Base-by-base conservation (phyloP, 2,797 vertebrate genomes). In the Cichlasoma orientale region DNA sequence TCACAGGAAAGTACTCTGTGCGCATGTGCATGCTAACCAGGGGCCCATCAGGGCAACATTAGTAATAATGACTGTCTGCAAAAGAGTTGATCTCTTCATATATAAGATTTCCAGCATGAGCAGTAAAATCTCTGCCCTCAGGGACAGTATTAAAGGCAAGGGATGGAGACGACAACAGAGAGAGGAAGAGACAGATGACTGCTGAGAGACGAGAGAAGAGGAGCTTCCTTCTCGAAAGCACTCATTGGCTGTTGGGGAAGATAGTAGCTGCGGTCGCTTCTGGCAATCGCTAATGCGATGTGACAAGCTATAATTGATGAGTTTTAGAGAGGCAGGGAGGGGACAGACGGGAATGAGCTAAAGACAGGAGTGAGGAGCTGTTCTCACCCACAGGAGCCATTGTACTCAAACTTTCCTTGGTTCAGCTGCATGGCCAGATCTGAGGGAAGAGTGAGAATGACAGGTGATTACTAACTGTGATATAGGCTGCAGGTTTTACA, bases 351-450 rank as follows among this genome's bases (percentile, higher is more conserved):
- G 18, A 33, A 58, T 10, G 57, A 68, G 66, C 29, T 56, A 44
- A 71, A 44, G 80, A 86, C 38, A 70, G 44, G 54, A 78, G 68
- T n/a, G 74, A 74, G 61, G 52, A 58, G 69, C 25, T 54, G 88
- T 94, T 95, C 98, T 98, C 92, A 99, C 98, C 98, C 98, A n/a
- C 97, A 99, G 0, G 98, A 98, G 89, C 98, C 98, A 87, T 99
- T 99, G 94, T 99, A 99, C 92, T 99, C 98, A 92, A 96, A 99
- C 96, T 99, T 99, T 25, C 98, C 98, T 95, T 98, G 98, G 95
- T 99, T 99, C 94, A 99, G 82, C 90, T 99, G 98, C 98, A 99
- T 99, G 82, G 98, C 97, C 95, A 99, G 94, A 96, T 99, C 98
- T 99, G 95, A 93, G 58, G 73, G 44, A 52, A 70, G 88, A 91